A percentile compares a stretch with the other conserved stretches of the same genome.
Conservation (phyloP, 2,797 vertebrate genomes). For the Labroides dimidiatus region DNA sequence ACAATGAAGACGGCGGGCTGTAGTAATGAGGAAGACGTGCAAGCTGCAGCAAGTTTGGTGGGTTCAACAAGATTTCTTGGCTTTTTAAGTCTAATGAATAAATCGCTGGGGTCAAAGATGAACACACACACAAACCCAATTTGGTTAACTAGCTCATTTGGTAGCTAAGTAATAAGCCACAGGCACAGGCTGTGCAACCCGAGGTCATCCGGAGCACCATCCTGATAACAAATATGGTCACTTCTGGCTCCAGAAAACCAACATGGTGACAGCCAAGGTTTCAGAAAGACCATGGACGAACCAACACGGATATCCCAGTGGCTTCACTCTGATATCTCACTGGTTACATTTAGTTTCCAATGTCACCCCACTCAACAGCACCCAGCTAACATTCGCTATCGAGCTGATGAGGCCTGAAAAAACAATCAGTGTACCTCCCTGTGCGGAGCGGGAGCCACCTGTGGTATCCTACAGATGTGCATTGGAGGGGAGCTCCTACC, state of each 20-base stretch:
- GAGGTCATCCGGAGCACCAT: too few species aligned
- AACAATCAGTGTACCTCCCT: slow-evolving; percentile 53
- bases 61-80: too few species aligned
- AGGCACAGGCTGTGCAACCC: background rate
- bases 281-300: background rate
- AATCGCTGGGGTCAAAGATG: too few species aligned
- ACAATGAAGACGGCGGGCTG: too few species aligned
- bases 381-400: slow-evolving; percentile 25
- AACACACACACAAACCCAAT: background rate
- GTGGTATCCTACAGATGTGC: slow-evolving; percentile 68
- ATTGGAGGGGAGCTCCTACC: slow-evolving; percentile 38
- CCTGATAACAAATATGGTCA: background rate
- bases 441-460: slow-evolving; percentile 58
- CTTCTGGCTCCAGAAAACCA: background rate
- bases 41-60: too few species aligned
- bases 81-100: too few species aligned
- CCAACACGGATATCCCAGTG: background rate
- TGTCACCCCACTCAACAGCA: slow-evolving; percentile 3
- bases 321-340: too few species aligned
- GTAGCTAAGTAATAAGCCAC: background rate
- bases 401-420: slow-evolving; percentile 45
- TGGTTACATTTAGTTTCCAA: background rate
- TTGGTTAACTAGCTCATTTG: background rate
- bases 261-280: background rate
- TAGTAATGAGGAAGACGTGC: too few species aligned